These are phyloP conservation scores for Pachycephala philippinensis DNA, from an alignment of 2,113 vertebrate genomes.

Conservation along the genomic window DNA sequence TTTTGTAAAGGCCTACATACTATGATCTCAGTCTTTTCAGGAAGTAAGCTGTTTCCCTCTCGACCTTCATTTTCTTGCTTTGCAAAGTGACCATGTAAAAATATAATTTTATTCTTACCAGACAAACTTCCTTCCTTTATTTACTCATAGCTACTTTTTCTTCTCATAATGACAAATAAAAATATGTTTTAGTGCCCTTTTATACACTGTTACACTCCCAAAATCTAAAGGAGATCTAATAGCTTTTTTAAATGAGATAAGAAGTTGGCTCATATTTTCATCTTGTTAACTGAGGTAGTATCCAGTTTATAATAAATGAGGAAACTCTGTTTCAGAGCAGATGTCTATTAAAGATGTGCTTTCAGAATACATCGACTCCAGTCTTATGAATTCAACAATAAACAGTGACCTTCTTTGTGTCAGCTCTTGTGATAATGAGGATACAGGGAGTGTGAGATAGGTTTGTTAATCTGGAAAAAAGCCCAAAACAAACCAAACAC, in stretches of 20 bases:
- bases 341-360: background rate
- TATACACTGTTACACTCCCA: background rate
- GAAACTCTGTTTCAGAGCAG: background rate
- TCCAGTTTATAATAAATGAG: background rate
- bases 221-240: background rate
- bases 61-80: slow-evolving; percentile 31
- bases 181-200: background rate
- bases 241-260: background rate
- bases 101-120: background rate
- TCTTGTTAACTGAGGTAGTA: background rate
- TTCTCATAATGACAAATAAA: background rate
- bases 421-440: background rate
- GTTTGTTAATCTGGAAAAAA: background rate
- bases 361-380: background rate
- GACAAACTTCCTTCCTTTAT: background rate
- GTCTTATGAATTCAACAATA: background rate
- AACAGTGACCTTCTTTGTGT: background rate
- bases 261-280: background rate
- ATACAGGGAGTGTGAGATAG: background rate
- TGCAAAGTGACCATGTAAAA: background rate
- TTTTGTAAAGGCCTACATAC: background rate
- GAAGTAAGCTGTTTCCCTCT: background rate
- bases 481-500: background rate
- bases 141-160: background rate
- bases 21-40: slow-evolving; percentile 17